Percentiles rank a stretch among this genome's conserved stretches.
phyloP scores from a whole-genome alignment of 2,888 invertebrate species.

The Watsonalla cultraria region DNA sequence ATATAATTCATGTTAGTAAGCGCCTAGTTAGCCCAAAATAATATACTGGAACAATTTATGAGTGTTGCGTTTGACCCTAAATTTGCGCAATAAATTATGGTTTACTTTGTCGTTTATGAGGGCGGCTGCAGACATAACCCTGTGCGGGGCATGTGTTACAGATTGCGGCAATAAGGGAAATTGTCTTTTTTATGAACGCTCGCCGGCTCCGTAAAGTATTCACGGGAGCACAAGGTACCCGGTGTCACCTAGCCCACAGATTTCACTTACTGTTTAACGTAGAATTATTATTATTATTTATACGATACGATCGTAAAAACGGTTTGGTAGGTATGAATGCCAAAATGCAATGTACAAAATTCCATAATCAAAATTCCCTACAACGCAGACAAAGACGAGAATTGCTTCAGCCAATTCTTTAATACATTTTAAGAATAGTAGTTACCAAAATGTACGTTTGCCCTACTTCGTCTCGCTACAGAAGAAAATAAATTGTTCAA shows the following conservation, averaged over 20 bases:
- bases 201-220: constrained; percentile 66
- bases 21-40: constrained; percentile 44
- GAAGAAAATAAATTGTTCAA: background rate
- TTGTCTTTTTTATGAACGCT: constrained; percentile 78
- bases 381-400: no score
- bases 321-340: no score
- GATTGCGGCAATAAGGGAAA: constrained; percentile 78
- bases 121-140: constrained; percentile 69
- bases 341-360: no score
- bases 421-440: no score
- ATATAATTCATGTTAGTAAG: constrained; percentile 30
- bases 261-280: constrained; percentile 22
- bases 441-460: no score
- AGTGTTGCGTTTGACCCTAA: constrained; percentile 70
- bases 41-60: constrained; percentile 67
- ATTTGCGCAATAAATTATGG: constrained; percentile 74
- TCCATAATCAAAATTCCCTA: no score
- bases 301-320: no score
- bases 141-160: constrained; percentile 70
- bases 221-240: constrained; percentile 40
- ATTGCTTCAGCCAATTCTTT: no score
- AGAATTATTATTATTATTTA: constrained; percentile 11
- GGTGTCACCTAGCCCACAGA: constrained; percentile 35
- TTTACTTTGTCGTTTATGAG: constrained; percentile 79
- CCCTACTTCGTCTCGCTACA: background rate